These are phyloP conservation scores for Phthorimaea operculella DNA, from an alignment of 1,140 invertebrate genomes.

Conservation along the genomic window DNA sequence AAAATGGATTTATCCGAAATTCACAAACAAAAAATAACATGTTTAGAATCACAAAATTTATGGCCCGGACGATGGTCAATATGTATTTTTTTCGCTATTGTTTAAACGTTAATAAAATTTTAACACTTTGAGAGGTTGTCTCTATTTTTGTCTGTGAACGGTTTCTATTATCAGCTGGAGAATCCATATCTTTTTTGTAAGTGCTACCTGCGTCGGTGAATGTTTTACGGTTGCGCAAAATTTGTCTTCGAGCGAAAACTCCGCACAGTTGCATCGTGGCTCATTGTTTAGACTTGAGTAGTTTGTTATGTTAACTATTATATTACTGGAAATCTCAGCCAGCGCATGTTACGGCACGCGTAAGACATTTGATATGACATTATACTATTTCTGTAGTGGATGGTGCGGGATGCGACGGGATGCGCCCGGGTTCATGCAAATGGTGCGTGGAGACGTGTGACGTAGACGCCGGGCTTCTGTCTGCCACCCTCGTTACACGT, in stretches of 20 bases:
- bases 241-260: too few relatives aligned
- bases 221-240: too few relatives aligned
- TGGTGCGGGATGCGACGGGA: conserved; percentile 38
- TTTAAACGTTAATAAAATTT: conserved; percentile 45
- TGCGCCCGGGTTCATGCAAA: conserved; percentile 59
- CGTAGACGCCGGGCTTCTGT: conserved; percentile 30
- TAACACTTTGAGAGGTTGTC: conserved; percentile 39
- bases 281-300: too few relatives aligned
- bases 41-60: conserved; percentile 37
- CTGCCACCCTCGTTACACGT: conserved; percentile 45
- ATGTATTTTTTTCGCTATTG: conserved; percentile 43
- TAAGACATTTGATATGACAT: conserved; percentile 61
- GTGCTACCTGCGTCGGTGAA: too few relatives aligned
- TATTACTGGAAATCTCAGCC: too few relatives aligned
- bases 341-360: conserved; percentile 28
- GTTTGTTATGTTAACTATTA: too few relatives aligned
- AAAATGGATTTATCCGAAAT: conserved; percentile 46
- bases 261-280: too few relatives aligned
- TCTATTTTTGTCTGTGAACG: conserved; percentile 16
- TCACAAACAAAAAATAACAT: conserved; percentile 43
- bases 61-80: conserved; percentile 22
- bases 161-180: conserved; percentile 2
- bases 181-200: too few relatives aligned
- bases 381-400: conserved; percentile 58
- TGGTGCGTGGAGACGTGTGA: conserved; percentile 63